Base-by-base conservation (phyloP, 2,113 vertebrate genomes). In the Uropsilus gracilis region DNA sequence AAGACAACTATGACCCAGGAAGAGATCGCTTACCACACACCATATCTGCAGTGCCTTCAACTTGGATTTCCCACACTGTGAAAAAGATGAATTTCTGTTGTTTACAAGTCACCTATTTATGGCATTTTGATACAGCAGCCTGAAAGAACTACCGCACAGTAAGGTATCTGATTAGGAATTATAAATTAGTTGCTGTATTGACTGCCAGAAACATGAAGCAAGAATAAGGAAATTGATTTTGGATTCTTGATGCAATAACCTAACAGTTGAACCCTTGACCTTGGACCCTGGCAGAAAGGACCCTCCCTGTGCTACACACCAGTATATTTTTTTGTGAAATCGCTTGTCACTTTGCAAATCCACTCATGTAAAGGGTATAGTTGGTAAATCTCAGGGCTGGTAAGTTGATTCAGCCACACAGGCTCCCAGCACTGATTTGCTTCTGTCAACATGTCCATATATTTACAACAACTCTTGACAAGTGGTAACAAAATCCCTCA, bases 331-430 rank as follows among this genome's bases (percentile, higher is more conserved):
- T 46, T 5, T 55, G 64, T 1, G 0, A 14, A 1, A 59, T 53
- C 26, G 0, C 42, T 82, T 77, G 20, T 48, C 30, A 42, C 42
- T 88, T 17, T 18, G 59, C 77, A 28, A 37, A 72, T 26, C 46
- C 5, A 4, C 73, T n/a, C 6, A n/a, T 64, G 30, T 72, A 34
- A 78, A 57, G 12, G 9, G 26, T 48, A 32, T 46, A 30, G 26
- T 30, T 0, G 1, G 44, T 0, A 1, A 73, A 22, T 28, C 3
- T 0, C 0, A 0, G 34, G 53, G 53, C 46, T 53, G 8, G 26
- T 2, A 64, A 84, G 64, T 20, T 50, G 50, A 22, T 34, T 10
- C 18, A 2, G 13, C 46, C 34, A n/a, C 10, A 8, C 37, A 57
- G 75, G 37, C 28, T 86, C 32, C 69, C 48, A 11, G 7, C 34